phyloP scores from a whole-genome alignment of 2,888 invertebrate species.

The Melolontha melolontha region DNA sequence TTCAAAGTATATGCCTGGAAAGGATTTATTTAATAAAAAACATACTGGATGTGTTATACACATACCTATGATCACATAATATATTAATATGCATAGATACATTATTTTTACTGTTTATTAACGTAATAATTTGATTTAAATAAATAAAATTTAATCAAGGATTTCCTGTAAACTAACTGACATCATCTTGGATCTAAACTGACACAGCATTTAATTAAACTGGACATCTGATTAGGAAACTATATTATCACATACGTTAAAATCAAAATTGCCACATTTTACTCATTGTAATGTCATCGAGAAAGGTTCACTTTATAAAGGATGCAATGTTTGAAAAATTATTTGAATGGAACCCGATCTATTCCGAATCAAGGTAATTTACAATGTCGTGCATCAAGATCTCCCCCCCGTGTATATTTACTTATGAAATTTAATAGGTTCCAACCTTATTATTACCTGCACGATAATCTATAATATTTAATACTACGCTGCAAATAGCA shows the following conservation, averaged over 20 bases:
- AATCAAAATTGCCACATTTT: conserved; percentile 32
- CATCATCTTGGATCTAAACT: conserved; percentile 24
- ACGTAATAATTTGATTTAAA: conserved; percentile 18
- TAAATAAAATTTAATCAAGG: conserved; percentile 13
- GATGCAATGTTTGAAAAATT: conserved; percentile 19
- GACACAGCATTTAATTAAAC: conserved; percentile 22
- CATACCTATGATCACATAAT: too few relatives aligned
- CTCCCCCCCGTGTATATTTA: conserved; percentile 55
- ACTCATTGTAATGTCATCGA: conserved; percentile 27
- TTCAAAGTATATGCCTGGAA: too few relatives aligned
- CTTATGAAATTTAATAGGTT: conserved; percentile 64
- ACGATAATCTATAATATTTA: conserved; percentile 60
- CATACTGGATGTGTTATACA: too few relatives aligned
- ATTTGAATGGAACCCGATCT: conserved; percentile 43
- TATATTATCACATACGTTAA: conserved; percentile 7
- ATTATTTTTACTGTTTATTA: conserved; percentile 24
- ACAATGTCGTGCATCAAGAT: conserved; percentile 64
- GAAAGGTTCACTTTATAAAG: conserved; percentile 1
- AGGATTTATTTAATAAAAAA: too few relatives aligned
- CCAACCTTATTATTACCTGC: conserved; percentile 62
- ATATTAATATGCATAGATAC: too few relatives aligned
- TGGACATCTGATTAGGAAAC: conserved; percentile 20
- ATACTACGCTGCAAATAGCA: conserved; percentile 60
- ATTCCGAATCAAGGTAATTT: conserved; percentile 58
- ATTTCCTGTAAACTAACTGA: conserved; percentile 22